phyloP scores from a whole-genome alignment of 2,797 vertebrate genomes.

The Vultur gryphus region DNA sequence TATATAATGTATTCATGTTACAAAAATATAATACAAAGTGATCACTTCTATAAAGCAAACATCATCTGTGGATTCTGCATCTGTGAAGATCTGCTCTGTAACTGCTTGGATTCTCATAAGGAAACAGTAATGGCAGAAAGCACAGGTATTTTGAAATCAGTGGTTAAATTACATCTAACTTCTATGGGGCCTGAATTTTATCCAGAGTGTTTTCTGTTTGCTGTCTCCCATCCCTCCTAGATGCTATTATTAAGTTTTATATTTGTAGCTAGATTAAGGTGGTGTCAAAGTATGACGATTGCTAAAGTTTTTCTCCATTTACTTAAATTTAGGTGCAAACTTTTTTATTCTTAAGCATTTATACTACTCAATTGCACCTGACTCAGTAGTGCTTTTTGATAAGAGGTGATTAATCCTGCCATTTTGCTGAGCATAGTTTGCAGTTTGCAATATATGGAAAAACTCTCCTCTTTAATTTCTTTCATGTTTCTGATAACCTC shows the following conservation, averaged over 20 bases:
- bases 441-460: slow-evolving; percentile 15
- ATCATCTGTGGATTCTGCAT: background rate
- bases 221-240: background rate
- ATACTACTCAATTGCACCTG: background rate
- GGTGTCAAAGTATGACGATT: background rate
- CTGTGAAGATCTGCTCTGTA: background rate
- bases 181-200: background rate
- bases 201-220: background rate
- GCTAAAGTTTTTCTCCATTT: background rate
- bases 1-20: background rate
- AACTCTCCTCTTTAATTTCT: slow-evolving; percentile 39
- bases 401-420: slow-evolving; percentile 36
- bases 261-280: background rate
- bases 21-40: background rate
- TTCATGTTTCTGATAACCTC: slow-evolving; percentile 55
- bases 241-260: background rate
- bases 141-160: background rate
- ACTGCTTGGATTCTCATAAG: background rate
- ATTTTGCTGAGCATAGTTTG: background rate
- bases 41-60: background rate
- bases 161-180: background rate
- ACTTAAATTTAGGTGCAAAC: background rate
- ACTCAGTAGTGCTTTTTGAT: background rate
- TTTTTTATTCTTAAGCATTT: background rate
- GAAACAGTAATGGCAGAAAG: background rate